Conservation (phyloP, 2,888 invertebrate genomes). For the Tetragnatha montana region DNA sequence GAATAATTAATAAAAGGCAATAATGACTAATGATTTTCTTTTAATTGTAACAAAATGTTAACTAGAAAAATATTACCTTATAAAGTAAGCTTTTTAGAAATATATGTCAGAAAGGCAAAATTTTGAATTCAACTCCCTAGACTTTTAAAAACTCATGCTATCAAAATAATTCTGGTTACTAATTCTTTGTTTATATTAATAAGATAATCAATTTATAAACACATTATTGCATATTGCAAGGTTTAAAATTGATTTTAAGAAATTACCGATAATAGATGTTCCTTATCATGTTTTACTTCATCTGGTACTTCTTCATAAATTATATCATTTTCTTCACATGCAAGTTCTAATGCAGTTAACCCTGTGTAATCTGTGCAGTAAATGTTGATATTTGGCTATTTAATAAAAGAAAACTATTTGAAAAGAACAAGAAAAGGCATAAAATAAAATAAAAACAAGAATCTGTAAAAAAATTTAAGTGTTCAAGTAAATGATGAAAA, state of each 20-base stretch:
- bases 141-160: no score
- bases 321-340: neutral
- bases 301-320: neutral
- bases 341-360: constrained; percentile 7
- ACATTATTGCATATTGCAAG: neutral
- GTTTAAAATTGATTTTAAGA: neutral
- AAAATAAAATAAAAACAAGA: neutral
- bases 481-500: neutral
- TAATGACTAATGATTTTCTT: no score
- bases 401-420: neutral
- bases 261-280: neutral
- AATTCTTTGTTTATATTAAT: neutral
- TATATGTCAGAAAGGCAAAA: no score
- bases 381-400: constrained; percentile 4
- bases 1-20: no score
- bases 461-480: neutral
- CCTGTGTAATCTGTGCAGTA: neutral
- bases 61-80: no score
- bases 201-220: neutral
- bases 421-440: neutral
- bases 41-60: no score
- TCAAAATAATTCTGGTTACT: no score
- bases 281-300: neutral
- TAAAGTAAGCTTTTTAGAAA: no score
- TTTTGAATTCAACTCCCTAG: no score